phyloP scores from a whole-genome alignment of 2,888 invertebrate species.

The Drosophila borborema region DNA sequence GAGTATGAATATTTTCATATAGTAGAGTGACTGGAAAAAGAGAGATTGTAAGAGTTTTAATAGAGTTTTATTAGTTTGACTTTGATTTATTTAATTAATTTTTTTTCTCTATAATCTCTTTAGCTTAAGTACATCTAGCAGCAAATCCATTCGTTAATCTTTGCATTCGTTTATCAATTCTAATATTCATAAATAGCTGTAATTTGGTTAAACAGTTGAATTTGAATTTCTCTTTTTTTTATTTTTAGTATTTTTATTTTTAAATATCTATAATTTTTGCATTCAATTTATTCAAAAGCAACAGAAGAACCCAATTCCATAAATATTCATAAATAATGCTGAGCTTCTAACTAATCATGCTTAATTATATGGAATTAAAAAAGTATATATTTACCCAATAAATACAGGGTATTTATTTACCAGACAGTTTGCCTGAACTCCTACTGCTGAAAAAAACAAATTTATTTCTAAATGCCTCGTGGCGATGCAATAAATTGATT shows the following conservation, averaged over 20 bases:
- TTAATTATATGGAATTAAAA: conserved; percentile 1
- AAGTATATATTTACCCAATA: neutral
- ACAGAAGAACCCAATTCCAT: neutral
- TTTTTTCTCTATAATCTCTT: no score
- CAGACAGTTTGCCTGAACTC: neutral
- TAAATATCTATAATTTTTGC: neutral
- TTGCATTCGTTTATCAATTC: no score
- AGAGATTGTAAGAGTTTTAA: neutral
- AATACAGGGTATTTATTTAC: conserved; percentile 25
- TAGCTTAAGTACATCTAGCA: no score
- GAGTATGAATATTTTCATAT: neutral
- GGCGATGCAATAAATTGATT: conserved; percentile 56
- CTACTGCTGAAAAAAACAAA: neutral
- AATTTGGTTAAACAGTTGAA: neutral
- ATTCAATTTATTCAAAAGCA: neutral
- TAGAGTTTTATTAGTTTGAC: no score
- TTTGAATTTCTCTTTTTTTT: neutral
- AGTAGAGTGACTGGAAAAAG: neutral
- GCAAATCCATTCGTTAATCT: no score
- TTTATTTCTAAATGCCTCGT: conserved; percentile 36
- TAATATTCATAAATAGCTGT: neutral
- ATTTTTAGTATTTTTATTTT: neutral
- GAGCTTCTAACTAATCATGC: neutral
- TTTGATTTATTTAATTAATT: no score
- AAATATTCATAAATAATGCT: neutral